Conservation (phyloP, 1,140 invertebrate genomes). For the Bombus picipes region DNA sequence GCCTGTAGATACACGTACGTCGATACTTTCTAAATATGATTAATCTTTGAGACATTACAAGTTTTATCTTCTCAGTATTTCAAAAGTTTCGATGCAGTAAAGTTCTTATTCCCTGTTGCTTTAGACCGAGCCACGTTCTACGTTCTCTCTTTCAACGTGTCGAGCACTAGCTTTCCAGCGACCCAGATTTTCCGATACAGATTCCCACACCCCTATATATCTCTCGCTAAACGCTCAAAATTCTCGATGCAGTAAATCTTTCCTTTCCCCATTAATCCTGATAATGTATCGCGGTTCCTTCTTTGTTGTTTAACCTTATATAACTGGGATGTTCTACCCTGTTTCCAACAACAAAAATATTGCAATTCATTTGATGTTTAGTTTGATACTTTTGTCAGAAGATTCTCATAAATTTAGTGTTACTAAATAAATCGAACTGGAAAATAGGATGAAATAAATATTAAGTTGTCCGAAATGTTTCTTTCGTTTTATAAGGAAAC, state of each 20-base stretch:
- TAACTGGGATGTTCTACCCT: neutral
- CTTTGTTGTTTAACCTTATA: neutral
- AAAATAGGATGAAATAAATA: too few relatives aligned
- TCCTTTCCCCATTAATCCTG: constrained; percentile 5
- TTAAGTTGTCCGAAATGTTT: too few relatives aligned
- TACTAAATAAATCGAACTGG: too few relatives aligned
- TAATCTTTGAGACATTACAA: neutral
- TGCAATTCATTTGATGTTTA: neutral
- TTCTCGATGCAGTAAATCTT: constrained; percentile 16
- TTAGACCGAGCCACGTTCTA: neutral
- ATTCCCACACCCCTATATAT: neutral
- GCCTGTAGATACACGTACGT: neutral
- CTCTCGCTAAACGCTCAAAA: constrained; percentile 9
- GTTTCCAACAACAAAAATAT: neutral
- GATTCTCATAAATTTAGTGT: neutral
- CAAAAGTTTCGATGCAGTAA: neutral
- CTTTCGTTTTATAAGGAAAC: too few relatives aligned
- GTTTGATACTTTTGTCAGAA: neutral
- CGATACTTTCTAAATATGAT: constrained; percentile 8
- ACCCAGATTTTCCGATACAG: constrained; percentile 28
- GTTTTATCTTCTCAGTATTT: neutral
- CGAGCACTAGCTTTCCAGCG: constrained; percentile 15
- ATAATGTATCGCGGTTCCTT: neutral
- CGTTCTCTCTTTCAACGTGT: constrained; percentile 16
- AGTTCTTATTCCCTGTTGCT: constrained; percentile 8